Evolutionary conservation across 2,113 vertebrate species (phyloP), one percentile per base, ranked within the genome.

Genomic region (Pholis gunnellus): DNA sequence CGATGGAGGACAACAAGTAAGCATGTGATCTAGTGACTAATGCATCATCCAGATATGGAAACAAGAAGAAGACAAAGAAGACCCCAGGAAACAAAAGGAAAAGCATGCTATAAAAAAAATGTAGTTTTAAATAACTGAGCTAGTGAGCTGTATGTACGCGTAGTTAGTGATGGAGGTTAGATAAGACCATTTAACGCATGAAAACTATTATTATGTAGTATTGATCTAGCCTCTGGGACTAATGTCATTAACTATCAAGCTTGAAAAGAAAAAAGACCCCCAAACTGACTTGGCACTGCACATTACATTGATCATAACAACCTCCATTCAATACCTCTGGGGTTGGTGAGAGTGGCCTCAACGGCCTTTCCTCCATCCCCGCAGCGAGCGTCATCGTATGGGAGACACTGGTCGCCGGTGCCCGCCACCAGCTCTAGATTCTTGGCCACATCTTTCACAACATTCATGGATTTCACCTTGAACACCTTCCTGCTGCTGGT

Each of bases 401-500:
- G 98, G 65, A 99, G 96, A 89, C 98, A 99, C 90, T 99, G 98
- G 89, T 99, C 98, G 2, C 98, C 98, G 0, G 98, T 99, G 29
- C 98, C 98, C 0, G 98, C 98, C 73, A 99, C 94, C 87, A 99
- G 95, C 92, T 99, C 97, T 0, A 97, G 95, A 76, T 99, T 99
- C 95, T 98, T 99, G 84, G 97, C 96, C 3, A 98, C 95, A 54
- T 99, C 98, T 83, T 98, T 99, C 61, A 97, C 96, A 10, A 95
- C 92, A 0, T 90, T 94, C 20, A 97, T 95, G 20, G 97, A 97
- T 88, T 97, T 99, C 83, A 99, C 95, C 91, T 95, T 99, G 87
- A 98, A 99, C 83, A 99, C 97, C 48, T 98, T 96, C 76, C 97
- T 95, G 94, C 96, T 99, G 95, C 97, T 97, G 93, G 98, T 99